Evolutionary conservation across 2,888 invertebrate genomes (phyloP).

Genomic region (Drepanosiphum platanoidis): DNA sequence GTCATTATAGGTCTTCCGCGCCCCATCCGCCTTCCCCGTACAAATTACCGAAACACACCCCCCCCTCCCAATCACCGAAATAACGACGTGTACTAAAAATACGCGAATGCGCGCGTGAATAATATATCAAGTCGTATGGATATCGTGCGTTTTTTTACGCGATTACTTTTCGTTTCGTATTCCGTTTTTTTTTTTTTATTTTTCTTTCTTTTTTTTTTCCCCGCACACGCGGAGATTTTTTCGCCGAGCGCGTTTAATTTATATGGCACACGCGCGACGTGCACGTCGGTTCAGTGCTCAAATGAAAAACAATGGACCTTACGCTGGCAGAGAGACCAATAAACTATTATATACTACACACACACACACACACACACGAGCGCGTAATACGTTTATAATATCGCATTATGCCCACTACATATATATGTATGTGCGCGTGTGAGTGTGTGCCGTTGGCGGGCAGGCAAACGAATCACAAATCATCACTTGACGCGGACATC

Average conservation of each 20-base stretch:
- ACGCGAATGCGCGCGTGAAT: no score
- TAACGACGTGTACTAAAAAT: no score
- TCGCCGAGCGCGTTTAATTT: constrained; percentile 19
- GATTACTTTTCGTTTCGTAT: no score
- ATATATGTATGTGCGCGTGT: background rate
- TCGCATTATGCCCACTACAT: constrained; percentile 9
- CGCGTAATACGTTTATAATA: constrained; percentile 9
- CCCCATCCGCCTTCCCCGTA: no score
- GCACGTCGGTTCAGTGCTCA: background rate
- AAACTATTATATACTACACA: constrained; percentile 15
- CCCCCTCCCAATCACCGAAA: no score
- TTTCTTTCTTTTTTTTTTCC: background rate
- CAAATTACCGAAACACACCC: no score
- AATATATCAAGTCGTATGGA: no score
- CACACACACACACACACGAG: background rate
- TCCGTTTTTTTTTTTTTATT: background rate
- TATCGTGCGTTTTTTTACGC: no score
- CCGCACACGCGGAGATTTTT: background rate
- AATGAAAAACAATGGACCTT: constrained; percentile 47
- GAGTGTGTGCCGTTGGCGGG: background rate
- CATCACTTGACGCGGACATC: constrained; percentile 50
- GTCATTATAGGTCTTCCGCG: no score
- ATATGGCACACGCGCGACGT: constrained; percentile 8
- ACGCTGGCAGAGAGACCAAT: constrained; percentile 13
- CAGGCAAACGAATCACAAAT: constrained; percentile 44